Evolutionary conservation across 1,140 invertebrate genomes (phyloP).

Genomic region (Parasteatoda tepidariorum): DNA sequence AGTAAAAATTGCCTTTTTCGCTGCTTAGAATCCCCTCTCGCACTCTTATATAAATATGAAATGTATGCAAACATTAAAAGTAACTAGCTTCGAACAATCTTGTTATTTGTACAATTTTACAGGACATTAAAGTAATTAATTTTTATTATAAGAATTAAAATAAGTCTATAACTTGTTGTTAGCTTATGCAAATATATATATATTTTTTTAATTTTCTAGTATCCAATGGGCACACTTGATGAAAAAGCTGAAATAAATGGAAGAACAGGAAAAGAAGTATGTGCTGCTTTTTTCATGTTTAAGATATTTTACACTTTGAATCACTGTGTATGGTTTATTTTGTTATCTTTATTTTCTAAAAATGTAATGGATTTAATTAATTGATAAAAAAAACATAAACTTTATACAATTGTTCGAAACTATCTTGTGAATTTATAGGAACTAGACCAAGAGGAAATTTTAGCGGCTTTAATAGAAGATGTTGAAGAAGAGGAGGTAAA

Average conservation of each 20-base stretch:
- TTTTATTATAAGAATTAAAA: no score
- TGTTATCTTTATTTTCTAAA: neutral
- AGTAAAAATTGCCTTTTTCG: no score
- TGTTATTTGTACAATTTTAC: no score
- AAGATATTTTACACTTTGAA: neutral
- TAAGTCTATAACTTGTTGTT: no score
- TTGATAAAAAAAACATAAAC: no score
- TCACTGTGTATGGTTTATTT: neutral
- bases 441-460: neutral
- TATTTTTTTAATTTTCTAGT: slow-evolving; percentile 64
- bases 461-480: neutral
- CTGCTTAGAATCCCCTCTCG: no score
- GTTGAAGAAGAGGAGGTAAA: neutral
- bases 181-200: no score
- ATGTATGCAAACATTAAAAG: no score
- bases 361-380: no score
- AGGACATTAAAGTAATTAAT: no score
- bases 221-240: slow-evolving; percentile 67
- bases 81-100: no score
- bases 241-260: slow-evolving; percentile 55
- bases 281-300: slow-evolving; percentile 13
- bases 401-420: neutral
- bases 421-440: neutral
- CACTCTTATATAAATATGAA: no score
- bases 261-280: slow-evolving; percentile 45